These are phyloP conservation scores for Rugalucina vietnamica DNA, from an alignment of 2,888 invertebrate genomes.

Conservation along the genomic window DNA sequence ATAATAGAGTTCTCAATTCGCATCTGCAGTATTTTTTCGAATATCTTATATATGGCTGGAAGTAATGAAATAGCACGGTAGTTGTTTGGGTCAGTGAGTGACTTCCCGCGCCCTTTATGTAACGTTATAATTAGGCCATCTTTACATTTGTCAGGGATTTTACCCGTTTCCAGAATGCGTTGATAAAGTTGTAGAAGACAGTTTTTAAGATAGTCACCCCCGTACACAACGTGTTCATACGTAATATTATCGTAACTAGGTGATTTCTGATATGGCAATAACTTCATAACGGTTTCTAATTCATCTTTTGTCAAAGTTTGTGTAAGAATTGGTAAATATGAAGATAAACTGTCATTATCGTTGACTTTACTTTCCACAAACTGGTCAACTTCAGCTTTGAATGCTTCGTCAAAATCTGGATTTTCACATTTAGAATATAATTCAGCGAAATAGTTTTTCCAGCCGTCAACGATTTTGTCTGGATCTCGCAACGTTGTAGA, in stretches of 20 bases:
- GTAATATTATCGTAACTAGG: no score
- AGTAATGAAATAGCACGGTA: constrained; percentile 21
- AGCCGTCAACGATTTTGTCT: neutral
- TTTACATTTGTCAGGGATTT: neutral
- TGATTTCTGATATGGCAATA: no score
- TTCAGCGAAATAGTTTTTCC: neutral
- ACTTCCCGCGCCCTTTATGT: neutral
- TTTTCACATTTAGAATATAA: neutral
- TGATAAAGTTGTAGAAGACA: constrained; percentile 5
- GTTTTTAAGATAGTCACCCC: no score
- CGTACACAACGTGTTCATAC: no score
- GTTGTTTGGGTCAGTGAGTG: constrained; percentile 19
- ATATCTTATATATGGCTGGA: constrained; percentile 15
- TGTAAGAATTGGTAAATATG: no score
- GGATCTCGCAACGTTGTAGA: neutral
- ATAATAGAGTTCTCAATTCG: constrained; percentile 1
- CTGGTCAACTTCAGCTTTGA: neutral
- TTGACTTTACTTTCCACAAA: no score
- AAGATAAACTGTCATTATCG: no score
- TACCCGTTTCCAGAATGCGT: neutral
- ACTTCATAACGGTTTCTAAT: no score
- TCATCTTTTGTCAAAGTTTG: no score
- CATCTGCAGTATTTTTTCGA: constrained; percentile 8
- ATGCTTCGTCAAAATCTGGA: neutral
- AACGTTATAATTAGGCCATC: constrained; percentile 1